Percentiles rank a stretch among this genome's conserved stretches.
phyloP scores from a whole-genome alignment of 2,113 vertebrate species.

The Butorides virescens region DNA sequence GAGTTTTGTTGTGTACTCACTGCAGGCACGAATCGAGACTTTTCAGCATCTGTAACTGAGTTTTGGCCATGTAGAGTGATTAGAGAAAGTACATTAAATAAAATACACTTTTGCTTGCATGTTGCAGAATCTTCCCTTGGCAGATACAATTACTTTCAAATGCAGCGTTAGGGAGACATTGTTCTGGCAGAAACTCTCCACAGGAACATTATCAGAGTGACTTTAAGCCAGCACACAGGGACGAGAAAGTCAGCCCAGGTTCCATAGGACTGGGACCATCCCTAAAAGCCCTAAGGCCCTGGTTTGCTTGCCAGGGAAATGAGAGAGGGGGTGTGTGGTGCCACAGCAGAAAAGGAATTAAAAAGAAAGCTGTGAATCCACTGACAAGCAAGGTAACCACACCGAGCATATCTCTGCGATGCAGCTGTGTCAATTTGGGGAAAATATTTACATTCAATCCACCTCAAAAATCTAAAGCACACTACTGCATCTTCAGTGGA shows the following conservation, averaged over 20 bases:
- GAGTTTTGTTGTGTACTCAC: not conserved
- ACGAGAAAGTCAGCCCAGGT: not conserved
- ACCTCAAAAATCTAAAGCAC: not conserved
- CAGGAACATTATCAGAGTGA: not conserved
- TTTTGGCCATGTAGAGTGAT: not conserved
- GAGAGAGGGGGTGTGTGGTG: not conserved
- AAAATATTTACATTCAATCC: constrained; percentile 14
- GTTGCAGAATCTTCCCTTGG: not conserved
- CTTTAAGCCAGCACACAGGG: not conserved
- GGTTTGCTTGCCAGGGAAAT: not conserved
- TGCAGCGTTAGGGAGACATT: not conserved
- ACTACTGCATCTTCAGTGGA: not conserved
- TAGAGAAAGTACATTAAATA: not conserved
- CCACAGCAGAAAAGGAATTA: not conserved
- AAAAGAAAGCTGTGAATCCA: not conserved
- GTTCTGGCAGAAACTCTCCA: not conserved
- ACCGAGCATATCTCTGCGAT: not conserved
- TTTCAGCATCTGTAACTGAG: not conserved
- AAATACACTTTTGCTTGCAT: not conserved
- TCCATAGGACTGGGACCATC: not conserved
- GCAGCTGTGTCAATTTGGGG: constrained; percentile 5
- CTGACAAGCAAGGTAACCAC: constrained; percentile 1
- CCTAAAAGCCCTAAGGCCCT: not conserved
- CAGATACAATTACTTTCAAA: not conserved
- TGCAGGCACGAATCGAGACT: not conserved